These are phyloP conservation scores for Sebastiscus tertius DNA, from an alignment of 2,797 vertebrate species.

Conservation along the genomic window DNA sequence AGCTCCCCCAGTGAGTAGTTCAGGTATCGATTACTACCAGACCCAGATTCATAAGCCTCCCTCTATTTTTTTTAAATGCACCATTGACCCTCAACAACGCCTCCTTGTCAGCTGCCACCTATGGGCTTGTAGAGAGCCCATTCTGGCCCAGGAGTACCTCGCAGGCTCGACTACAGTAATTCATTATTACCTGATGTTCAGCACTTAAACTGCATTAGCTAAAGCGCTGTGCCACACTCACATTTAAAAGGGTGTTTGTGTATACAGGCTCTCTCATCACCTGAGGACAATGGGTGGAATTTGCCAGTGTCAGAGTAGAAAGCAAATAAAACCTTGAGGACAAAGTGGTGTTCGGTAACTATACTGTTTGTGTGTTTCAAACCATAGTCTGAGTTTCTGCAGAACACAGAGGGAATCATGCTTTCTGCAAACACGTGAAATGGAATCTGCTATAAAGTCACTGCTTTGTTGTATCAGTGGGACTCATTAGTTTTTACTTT, in stretches of 20 bases:
- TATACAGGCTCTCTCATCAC: slow-evolving; percentile 22
- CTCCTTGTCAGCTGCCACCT: slow-evolving; percentile 24
- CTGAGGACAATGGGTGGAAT: slow-evolving; percentile 6
- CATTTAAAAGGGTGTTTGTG: slow-evolving; percentile 29
- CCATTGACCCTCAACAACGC: slow-evolving; percentile 17
- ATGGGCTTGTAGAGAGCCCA: neutral
- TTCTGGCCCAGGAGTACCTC: slow-evolving; percentile 8
- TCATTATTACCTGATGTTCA: slow-evolving; percentile 48
- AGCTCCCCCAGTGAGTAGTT: slow-evolving; percentile 17
- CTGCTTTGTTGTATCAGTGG: neutral
- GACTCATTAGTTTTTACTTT: neutral
- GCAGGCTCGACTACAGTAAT: slow-evolving; percentile 12
- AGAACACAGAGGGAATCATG: neutral
- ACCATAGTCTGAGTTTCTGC: neutral
- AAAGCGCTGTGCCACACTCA: slow-evolving; percentile 11
- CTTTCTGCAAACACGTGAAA: neutral
- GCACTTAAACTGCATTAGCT: slow-evolving; percentile 38
- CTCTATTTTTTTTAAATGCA: slow-evolving; percentile 2
- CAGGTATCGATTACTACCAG: slow-evolving; percentile 44
- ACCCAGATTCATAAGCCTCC: slow-evolving; percentile 22
- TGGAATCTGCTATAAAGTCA: neutral
- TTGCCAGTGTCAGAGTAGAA: neutral
- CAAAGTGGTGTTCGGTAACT: neutral
- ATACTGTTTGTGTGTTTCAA: neutral
- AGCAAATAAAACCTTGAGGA: neutral